phyloP scores from a whole-genome alignment of 2,888 invertebrate species.

The Perithous albicinctus region DNA sequence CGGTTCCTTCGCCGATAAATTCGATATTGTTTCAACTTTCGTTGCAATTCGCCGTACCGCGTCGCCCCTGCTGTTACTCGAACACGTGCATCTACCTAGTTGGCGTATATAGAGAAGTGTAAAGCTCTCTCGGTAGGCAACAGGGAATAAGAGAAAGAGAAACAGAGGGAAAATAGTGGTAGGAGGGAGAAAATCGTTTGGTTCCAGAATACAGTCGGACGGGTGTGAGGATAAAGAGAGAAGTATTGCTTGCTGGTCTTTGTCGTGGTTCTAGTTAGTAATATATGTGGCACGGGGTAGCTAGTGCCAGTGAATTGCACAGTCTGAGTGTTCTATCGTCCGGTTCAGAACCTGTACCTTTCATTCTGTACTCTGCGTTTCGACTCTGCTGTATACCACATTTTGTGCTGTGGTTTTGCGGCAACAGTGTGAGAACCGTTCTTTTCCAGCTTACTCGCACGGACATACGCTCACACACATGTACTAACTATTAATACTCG shows the following conservation, averaged over 20 bases:
- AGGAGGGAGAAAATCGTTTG: slow-evolving; percentile 77
- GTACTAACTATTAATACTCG: slow-evolving; percentile 15
- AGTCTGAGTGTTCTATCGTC: slow-evolving; percentile 7
- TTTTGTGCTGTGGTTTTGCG: background rate
- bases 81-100: slow-evolving; percentile 54
- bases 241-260: slow-evolving; percentile 45
- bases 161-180: background rate
- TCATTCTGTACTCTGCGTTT: slow-evolving; percentile 15
- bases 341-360: slow-evolving; percentile 14
- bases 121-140: background rate
- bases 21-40: slow-evolving; percentile 84
- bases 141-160: background rate
- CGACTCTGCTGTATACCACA: background rate
- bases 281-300: slow-evolving; percentile 8
- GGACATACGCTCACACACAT: slow-evolving; percentile 4
- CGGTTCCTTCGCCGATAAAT: slow-evolving; percentile 81
- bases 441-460: background rate
- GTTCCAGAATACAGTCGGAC: slow-evolving; percentile 45
- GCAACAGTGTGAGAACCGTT: background rate
- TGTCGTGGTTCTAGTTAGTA: slow-evolving; percentile 55
- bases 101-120: slow-evolving; percentile 9
- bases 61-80: slow-evolving; percentile 50
- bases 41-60: slow-evolving; percentile 76
- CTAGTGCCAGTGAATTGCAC: background rate
- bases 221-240: slow-evolving; percentile 31